A percentile compares a stretch with the other conserved stretches of the same genome.
These are phyloP conservation scores for Paramormyrops hopkinsi DNA, from an alignment of 2,797 vertebrate genomes.

Conservation along the genomic window DNA sequence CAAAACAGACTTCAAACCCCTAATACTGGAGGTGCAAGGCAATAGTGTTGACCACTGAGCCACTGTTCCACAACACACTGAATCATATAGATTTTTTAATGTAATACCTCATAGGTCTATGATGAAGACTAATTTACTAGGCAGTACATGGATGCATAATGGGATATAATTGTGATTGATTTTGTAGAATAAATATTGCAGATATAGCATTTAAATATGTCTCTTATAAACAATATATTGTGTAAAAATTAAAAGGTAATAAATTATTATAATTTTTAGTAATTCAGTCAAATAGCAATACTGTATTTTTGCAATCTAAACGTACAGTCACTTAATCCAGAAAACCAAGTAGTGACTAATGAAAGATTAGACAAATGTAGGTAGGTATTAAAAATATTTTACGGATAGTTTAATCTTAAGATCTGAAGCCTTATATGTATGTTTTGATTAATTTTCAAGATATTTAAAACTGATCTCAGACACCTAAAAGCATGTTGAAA, in stretches of 20 bases:
- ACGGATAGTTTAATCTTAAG: neutral
- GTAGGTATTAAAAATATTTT: conserved; percentile 14
- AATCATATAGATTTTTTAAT: neutral
- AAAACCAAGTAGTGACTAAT: conserved; percentile 18
- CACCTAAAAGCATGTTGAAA: neutral
- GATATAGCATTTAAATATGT: neutral
- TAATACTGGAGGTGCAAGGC: neutral
- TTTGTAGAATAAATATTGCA: neutral
- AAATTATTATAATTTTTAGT: neutral
- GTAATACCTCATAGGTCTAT: neutral
- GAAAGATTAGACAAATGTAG: conserved; percentile 4
- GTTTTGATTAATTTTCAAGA: neutral
- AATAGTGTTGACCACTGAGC: neutral
- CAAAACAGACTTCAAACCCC: neutral
- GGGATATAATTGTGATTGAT: neutral
- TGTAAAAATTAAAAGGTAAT: neutral
- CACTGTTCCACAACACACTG: neutral
- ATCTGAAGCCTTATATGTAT: neutral
- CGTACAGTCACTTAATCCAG: neutral
- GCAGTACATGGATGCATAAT: neutral
- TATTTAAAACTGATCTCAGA: neutral
- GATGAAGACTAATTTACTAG: neutral
- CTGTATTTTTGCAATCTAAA: neutral
- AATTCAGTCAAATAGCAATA: neutral
- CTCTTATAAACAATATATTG: neutral